Conservation (phyloP, 2,797 vertebrate species). For the Karalla daura region DNA sequence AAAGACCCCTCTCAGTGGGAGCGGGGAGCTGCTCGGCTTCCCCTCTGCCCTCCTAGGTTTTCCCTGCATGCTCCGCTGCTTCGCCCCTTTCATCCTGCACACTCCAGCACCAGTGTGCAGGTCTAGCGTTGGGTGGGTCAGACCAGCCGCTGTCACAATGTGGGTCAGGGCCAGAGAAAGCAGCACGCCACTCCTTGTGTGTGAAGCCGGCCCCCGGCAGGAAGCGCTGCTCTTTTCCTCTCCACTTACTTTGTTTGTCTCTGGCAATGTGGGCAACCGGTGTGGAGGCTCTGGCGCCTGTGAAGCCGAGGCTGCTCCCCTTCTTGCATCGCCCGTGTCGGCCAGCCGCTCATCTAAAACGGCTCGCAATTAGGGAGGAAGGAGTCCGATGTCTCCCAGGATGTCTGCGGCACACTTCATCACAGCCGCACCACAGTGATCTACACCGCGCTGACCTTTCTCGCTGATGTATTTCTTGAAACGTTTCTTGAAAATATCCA, state of each 20-base stretch:
- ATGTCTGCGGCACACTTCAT: constrained; percentile 1
- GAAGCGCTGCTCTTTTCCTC: constrained; percentile 39
- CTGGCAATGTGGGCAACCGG: constrained; percentile 14
- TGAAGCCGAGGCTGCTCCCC: constrained; percentile 15
- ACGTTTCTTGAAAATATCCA: too few species aligned
- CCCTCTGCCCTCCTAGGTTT: constrained; percentile 42
- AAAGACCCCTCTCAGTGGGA: constrained; percentile 56
- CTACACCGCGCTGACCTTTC: constrained; percentile 14
- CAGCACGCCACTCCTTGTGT: constrained; percentile 46
- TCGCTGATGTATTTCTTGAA: neutral
- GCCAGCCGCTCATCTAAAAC: constrained; percentile 20
- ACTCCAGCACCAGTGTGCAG: constrained; percentile 22
- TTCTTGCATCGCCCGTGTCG: neutral
- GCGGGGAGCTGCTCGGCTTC: constrained; percentile 44
- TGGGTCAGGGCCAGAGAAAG: constrained; percentile 53
- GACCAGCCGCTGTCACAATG: constrained; percentile 20
- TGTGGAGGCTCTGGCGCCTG: constrained; percentile 22
- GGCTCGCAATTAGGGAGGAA: constrained; percentile 11
- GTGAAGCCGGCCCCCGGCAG: constrained; percentile 46
- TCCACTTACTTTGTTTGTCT: constrained; percentile 39
- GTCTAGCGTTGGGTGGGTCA: constrained; percentile 42
- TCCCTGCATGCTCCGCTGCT: constrained; percentile 47
- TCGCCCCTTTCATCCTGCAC: constrained; percentile 41
- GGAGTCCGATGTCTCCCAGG: neutral
- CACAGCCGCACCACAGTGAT: neutral